These are phyloP conservation scores for Pelagia noctiluca DNA, from an alignment of 30 jellyfish, hydroid and myxozoan species.

Conservation along the genomic window DNA sequence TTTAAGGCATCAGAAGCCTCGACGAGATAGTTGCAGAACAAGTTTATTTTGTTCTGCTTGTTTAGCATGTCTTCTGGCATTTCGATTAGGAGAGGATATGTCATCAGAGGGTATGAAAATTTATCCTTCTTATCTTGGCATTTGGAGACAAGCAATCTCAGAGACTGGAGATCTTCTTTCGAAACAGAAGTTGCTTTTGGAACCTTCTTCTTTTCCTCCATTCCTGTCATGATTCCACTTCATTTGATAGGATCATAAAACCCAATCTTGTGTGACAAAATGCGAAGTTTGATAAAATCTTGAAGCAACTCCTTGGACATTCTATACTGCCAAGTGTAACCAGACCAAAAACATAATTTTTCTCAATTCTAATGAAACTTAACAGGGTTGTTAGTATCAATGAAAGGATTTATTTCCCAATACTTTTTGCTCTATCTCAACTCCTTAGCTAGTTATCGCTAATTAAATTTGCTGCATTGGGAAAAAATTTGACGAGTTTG, in stretches of 20 bases:
- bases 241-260: not conserved
- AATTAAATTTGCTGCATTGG: too few species aligned
- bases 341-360: too few species aligned
- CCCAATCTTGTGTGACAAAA: not conserved
- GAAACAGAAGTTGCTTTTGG: not conserved
- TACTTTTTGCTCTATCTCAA: too few species aligned
- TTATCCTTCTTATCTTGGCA: not conserved
- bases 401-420: too few species aligned
- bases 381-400: too few species aligned
- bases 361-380: too few species aligned
- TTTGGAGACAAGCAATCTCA: constrained; percentile 1
- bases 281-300: not conserved
- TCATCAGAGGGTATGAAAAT: not conserved
- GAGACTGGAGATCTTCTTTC: not conserved
- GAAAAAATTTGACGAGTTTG: too few species aligned
- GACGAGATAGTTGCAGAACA: not conserved
- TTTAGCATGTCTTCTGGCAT: constrained; percentile 1
- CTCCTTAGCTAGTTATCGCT: too few species aligned
- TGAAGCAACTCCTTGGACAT: constrained; percentile 1
- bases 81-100: not conserved
- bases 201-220: not conserved
- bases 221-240: constrained; percentile 1
- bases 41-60: not conserved
- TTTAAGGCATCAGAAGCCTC: constrained; percentile 1
- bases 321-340: too few species aligned